Conservation (phyloP, 2,888 invertebrate genomes). For the Eustalomyia histrio region DNA sequence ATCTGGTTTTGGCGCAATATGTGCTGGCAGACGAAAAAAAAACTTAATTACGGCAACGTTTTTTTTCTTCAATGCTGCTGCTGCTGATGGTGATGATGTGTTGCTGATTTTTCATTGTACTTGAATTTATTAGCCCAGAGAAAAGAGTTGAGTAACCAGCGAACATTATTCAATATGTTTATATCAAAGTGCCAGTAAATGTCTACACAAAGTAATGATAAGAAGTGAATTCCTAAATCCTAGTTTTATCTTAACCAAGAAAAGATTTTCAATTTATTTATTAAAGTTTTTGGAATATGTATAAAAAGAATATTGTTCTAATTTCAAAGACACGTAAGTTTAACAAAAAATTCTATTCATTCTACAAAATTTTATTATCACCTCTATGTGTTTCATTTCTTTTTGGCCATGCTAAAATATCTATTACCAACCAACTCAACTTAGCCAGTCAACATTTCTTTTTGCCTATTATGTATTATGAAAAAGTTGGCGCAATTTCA, state of each 20-base stretch:
- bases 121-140: conserved; percentile 23
- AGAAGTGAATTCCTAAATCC: conserved; percentile 7
- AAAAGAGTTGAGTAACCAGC: conserved; percentile 43
- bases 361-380: neutral
- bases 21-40: neutral
- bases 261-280: neutral
- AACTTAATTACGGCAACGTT: conserved; percentile 23
- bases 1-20: conserved; percentile 70
- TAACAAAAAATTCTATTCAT: neutral
- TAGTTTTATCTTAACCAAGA: neutral
- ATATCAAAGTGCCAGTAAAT: neutral
- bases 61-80: neutral
- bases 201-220: neutral
- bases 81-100: conserved; percentile 31
- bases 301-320: neutral
- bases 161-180: neutral
- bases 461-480: neutral
- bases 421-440: conserved; percentile 39
- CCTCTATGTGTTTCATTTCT: conserved; percentile 6
- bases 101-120: conserved; percentile 35
- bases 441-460: neutral
- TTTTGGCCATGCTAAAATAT: conserved; percentile 22
- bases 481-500: conserved; percentile 55
- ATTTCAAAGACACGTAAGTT: neutral
- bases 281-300: neutral